Evolutionary conservation across 2,888 invertebrate genomes (phyloP).

Genomic region (Lithophane socia): DNA sequence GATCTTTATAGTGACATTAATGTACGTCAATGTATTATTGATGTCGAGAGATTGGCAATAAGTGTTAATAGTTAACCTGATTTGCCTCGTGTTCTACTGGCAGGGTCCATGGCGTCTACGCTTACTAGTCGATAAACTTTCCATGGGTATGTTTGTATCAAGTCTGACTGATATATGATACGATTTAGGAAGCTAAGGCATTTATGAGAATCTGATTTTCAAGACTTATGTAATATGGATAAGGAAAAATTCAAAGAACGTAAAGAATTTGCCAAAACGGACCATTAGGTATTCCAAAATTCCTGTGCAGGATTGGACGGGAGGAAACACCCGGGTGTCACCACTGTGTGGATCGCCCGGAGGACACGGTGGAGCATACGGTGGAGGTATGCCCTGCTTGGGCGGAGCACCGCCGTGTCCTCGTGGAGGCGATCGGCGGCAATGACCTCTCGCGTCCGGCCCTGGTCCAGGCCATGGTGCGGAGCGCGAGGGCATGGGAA

Average conservation of each 20-base stretch:
- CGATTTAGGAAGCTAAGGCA: background rate
- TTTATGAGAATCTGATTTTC: background rate
- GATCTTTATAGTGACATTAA: conserved; percentile 14
- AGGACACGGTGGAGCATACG: too few species aligned
- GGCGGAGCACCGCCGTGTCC: too few species aligned
- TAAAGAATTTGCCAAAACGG: background rate
- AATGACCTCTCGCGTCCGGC: too few species aligned
- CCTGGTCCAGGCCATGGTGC: too few species aligned
- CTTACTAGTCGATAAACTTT: background rate
- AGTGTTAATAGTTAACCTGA: conserved; percentile 31
- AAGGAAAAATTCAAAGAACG: background rate
- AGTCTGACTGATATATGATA: background rate
- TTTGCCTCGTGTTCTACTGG: conserved; percentile 3
- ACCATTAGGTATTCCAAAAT: background rate
- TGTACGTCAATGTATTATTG: conserved; percentile 30
- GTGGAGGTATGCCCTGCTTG: too few species aligned
- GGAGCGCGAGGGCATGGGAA: too few species aligned
- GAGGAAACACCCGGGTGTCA: too few species aligned
- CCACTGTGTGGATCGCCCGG: too few species aligned
- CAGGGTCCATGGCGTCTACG: background rate
- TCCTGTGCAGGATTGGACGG: too few species aligned
- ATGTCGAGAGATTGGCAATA: conserved; percentile 40
- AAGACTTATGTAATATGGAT: background rate
- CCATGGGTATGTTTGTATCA: background rate
- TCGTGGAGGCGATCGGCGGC: too few species aligned